Base-by-base conservation (phyloP, 2,888 invertebrate genomes). In the Hanleya hanleyi region DNA sequence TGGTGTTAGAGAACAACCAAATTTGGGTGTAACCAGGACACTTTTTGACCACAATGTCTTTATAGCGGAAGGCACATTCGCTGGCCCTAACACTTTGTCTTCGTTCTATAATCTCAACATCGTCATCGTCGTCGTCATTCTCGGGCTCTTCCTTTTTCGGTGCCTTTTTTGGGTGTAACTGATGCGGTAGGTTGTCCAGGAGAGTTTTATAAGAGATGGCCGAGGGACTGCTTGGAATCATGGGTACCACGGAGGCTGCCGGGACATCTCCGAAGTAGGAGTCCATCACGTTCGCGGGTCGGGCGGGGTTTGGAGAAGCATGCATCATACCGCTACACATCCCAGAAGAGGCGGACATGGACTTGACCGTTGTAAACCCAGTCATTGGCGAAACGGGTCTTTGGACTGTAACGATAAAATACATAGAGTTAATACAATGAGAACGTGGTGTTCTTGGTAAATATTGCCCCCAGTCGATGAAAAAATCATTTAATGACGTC, bases 11-110 rank as follows among this genome's bases (percentile, higher is more conserved):
- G 76, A 87, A 86, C 22, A 90, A 81, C 87, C 88, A 88, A 62
- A 90, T 85, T 87, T 95, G 94, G n/a, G 93, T 93, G 79, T 94
- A 92, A 83, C 92, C 91, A 73, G 92, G 92, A 77, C 92, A 92
- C 74, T 92, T 92, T 77, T 92, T 92, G 26, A 94, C 92, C 71
- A 91, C 92, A 75, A 94, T 92, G 84, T 93, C 93, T 78, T 91
- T 90, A 79, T 91, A 91, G 67, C 89, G 87, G 75, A 89, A 91
- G 6, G 87, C 87, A 76, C 87, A 86, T 76, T 91, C 91, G 33
- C 85, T 88, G 36, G 90, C 86, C n/a, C 91, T 77, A 0, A 90
- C 87, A 78, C 91, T 91, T 29, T 86, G 75, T 50, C 90, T 70
- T 12, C 90, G 76, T 73, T 87, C 87, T 32, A 86, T 78, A 33